Evolutionary conservation across 1,140 invertebrate genomes (phyloP).

Genomic region (Papilio polyxenes): DNA sequence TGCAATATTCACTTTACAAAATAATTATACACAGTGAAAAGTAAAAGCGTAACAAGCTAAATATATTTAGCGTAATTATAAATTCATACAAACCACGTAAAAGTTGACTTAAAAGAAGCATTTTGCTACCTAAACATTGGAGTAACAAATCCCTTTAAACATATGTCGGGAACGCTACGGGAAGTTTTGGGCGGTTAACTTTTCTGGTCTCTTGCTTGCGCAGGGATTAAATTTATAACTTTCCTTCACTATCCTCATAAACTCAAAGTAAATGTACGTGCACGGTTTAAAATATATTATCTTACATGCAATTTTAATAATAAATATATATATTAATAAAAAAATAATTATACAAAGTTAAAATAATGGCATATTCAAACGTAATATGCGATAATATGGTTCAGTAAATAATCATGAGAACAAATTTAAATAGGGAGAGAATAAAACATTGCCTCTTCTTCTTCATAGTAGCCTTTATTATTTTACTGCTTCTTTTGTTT

Average conservation of each 20-base stretch:
- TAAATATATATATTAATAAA: not conserved
- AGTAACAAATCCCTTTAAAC: constrained; percentile 52
- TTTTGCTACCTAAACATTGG: constrained; percentile 33
- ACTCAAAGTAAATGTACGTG: constrained; percentile 54
- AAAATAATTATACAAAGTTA: not conserved
- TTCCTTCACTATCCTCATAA: constrained; percentile 65
- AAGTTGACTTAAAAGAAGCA: constrained; percentile 35
- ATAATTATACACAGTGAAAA: not conserved
- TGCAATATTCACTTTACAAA: not conserved
- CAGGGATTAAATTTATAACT: constrained; percentile 74
- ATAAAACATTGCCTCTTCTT: too few species aligned
- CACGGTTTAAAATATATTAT: constrained; percentile 17
- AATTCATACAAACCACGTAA: not conserved
- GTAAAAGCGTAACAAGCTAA: not conserved
- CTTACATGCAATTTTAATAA: not conserved
- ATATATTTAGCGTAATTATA: constrained; percentile 2
- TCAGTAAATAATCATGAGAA: too few species aligned
- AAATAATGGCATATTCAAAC: not conserved
- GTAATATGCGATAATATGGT: too few species aligned
- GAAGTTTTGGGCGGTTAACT: constrained; percentile 73
- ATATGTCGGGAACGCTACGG: constrained; percentile 53
- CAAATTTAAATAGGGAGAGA: too few species aligned
- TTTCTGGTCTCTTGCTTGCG: constrained; percentile 72
- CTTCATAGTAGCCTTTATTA: not conserved
- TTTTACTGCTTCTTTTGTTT: not conserved